Evolutionary conservation across 2,888 invertebrate species (phyloP).

Genomic region (Hirtodrosophila confusa): DNA sequence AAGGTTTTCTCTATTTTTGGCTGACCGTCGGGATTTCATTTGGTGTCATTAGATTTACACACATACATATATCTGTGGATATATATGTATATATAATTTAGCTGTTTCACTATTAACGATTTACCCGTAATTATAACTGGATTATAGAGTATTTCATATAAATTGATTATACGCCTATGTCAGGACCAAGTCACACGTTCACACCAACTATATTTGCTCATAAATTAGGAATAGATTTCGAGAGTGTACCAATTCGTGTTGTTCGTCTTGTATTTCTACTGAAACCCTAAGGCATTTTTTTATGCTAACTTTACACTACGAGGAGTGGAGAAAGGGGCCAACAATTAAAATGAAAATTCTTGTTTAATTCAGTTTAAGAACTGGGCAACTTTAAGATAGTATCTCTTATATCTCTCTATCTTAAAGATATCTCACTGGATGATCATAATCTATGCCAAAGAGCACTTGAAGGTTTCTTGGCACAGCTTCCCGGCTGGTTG

Average conservation of each 20-base stretch:
- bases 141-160: constrained; percentile 58
- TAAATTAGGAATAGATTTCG: neutral
- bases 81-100: constrained; percentile 11
- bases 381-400: constrained; percentile 5
- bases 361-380: constrained; percentile 12
- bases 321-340: constrained; percentile 12
- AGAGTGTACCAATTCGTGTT: constrained; percentile 34
- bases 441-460: constrained; percentile 21
- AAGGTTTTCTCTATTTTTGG: constrained; percentile 45
- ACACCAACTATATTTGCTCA: neutral
- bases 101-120: constrained; percentile 29
- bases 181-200: constrained; percentile 52
- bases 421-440: neutral
- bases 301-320: constrained; percentile 40
- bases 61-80: constrained; percentile 14
- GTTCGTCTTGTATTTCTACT: constrained; percentile 63
- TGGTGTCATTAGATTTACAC: constrained; percentile 8
- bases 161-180: constrained; percentile 50
- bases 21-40: constrained; percentile 42
- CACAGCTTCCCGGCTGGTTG: neutral
- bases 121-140: constrained; percentile 73
- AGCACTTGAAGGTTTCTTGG: constrained; percentile 16
- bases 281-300: constrained; percentile 72
- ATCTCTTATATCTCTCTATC: neutral
- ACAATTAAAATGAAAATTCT: constrained; percentile 6